Evolutionary conservation across 2,888 invertebrate species (phyloP).

Genomic region (Macaria notata): DNA sequence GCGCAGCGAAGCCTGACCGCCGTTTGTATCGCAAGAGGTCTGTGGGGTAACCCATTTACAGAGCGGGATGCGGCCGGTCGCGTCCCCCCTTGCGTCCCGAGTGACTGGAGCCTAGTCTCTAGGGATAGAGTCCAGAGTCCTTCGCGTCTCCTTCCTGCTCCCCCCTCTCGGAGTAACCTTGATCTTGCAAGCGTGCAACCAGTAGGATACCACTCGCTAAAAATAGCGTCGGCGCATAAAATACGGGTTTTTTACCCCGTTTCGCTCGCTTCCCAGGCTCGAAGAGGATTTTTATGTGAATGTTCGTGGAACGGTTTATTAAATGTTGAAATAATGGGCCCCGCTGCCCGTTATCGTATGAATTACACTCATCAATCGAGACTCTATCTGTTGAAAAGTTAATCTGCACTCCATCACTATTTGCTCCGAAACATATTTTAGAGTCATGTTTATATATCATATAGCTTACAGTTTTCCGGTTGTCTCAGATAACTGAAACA

Average conservation of each 20-base stretch:
- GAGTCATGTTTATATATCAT: too few species aligned
- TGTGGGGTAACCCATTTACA: constrained; percentile 80
- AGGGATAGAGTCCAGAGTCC: constrained; percentile 38
- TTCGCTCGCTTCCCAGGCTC: constrained; percentile 67
- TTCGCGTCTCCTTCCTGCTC: constrained; percentile 30
- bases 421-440: too few species aligned
- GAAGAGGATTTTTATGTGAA: constrained; percentile 57
- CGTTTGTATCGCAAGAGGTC: constrained; percentile 76
- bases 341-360: constrained; percentile 48
- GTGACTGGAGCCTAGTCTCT: constrained; percentile 26
- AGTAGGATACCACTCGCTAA: constrained; percentile 72
- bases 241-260: constrained; percentile 66
- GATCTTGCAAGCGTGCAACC: constrained; percentile 70
- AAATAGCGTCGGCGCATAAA: constrained; percentile 73
- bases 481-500: constrained; percentile 17
- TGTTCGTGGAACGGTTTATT: constrained; percentile 54
- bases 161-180: constrained; percentile 65
- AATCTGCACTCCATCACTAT: too few species aligned
- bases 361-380: constrained; percentile 30
- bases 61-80: constrained; percentile 55
- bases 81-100: constrained; percentile 61
- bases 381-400: neutral
- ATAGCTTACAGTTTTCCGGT: constrained; percentile 12
- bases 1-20: constrained; percentile 32
- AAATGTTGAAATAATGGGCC: constrained; percentile 56